Base-by-base conservation (phyloP, 2,797 vertebrate genomes). In the Heteromormyrus szaboi region DNA sequence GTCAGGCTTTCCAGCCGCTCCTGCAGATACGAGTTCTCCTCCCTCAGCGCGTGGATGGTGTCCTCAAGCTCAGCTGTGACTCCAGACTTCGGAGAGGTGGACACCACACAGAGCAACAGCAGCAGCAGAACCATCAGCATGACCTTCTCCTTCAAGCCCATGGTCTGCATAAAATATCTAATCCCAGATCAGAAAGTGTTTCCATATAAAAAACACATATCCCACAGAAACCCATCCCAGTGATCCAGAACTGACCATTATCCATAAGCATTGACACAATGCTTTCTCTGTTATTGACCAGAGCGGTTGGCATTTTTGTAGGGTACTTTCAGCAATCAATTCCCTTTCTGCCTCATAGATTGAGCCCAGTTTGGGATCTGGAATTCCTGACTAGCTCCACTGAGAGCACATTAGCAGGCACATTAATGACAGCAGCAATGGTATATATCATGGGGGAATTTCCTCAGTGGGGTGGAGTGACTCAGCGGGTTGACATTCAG, bases 1-100 rank as follows among this genome's bases (percentile, higher is more conserved):
- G 95, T 96, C 89, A 97, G 93, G 76, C 96, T 96, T 85, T 96
- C 94, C 91, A 96, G 91, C 19, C 90, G 92, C 88, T 94, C 91
- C 86, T 96, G 94, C 48, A 96, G 93, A 17, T 95, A 93, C 1
- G 92, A 3, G 85, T 96, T 96, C 89, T 96, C 95, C 1, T 93
- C 93, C 88, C 94, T 95, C 86, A 96, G 91, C 51, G 91, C 91
- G 68, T 94, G 91, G 88, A 95, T 94, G 81, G 95, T 95, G 62
- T 97, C 95, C 84, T 96, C 95, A 17, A 96, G 94, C 91, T 96
- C 94, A 25, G 95, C 96, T 3, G 91, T 90, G 7, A 90, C 92
- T 76, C 91, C 88, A 1, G 81, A 46, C 50, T 8, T 53, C 37
- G 90, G 90, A 62, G 92, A 65, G 89, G 92, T 89, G 56, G 76